These are phyloP conservation scores for Ladona fulva DNA, from an alignment of 1,140 invertebrate species.

Conservation along the genomic window DNA sequence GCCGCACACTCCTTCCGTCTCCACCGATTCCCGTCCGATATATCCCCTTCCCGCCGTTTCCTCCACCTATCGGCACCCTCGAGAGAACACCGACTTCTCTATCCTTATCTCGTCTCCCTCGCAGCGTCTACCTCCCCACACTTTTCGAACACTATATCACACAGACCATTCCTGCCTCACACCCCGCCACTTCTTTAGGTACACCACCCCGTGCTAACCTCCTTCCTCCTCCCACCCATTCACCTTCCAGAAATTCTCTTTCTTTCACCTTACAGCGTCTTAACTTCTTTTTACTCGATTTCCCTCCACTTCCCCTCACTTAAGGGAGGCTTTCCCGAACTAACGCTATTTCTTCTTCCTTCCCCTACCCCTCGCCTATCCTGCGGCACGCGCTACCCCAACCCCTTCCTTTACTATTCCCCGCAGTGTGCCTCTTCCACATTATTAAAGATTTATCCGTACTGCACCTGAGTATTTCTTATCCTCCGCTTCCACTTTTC, in stretches of 20 bases:
- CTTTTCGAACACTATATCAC: not conserved
- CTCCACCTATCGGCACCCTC: not conserved
- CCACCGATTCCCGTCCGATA: not conserved
- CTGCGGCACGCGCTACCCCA: too few relatives aligned
- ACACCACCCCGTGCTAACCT: not conserved
- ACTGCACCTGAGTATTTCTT: conserved; percentile 4
- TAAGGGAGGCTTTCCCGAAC: not conserved
- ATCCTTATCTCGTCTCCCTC: not conserved
- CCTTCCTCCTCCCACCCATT: not conserved
- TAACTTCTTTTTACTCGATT: conserved; percentile 7
- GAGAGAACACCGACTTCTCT: not conserved
- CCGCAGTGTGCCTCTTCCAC: not conserved
- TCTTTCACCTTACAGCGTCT: not conserved
- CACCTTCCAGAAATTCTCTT: not conserved
- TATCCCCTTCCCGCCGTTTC: not conserved
- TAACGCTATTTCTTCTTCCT: not conserved
- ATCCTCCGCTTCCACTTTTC: not conserved
- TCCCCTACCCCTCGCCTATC: not conserved
- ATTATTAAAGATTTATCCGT: conserved; percentile 3
- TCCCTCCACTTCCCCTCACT: not conserved
- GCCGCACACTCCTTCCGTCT: too few relatives aligned
- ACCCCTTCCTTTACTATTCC: too few relatives aligned
- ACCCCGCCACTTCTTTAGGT: not conserved
- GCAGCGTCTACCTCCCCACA: not conserved
- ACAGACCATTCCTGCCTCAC: not conserved